A percentile compares a stretch with the other conserved stretches of the same genome.
Evolutionary conservation across 2,113 vertebrate species (phyloP).

Genomic region (Melospiza georgiana): DNA sequence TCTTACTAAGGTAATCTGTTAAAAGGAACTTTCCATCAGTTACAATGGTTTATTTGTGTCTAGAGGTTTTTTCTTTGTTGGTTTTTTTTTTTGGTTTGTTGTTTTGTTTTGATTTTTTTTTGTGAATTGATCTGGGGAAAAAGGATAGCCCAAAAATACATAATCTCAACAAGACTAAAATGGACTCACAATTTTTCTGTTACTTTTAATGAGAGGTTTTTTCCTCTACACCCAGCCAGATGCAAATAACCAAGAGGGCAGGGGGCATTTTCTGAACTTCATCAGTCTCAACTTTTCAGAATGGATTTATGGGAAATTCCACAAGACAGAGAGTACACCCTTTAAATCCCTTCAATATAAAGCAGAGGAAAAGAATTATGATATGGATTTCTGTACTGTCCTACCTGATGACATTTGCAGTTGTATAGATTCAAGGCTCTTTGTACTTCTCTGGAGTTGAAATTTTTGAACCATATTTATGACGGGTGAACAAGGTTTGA

Average conservation of each 20-base stretch:
- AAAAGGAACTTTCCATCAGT: not conserved
- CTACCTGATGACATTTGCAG: not conserved
- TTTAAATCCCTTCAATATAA: not conserved
- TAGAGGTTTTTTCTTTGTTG: not conserved
- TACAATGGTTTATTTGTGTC: not conserved
- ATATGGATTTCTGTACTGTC: not conserved
- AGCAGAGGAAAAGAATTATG: not conserved
- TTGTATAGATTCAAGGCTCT: not conserved
- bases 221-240: not conserved
- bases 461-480: not conserved
- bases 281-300: not conserved
- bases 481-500: not conserved
- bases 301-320: not conserved
- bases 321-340: not conserved
- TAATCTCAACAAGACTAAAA: not conserved
- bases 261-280: not conserved
- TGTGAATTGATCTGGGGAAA: not conserved
- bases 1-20: not conserved
- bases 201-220: fast-evolving
- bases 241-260: not conserved
- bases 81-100: not conserved
- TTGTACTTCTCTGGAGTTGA: not conserved
- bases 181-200: not conserved
- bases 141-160: not conserved
- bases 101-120: not conserved